Evolutionary conservation across 2,888 invertebrate species (phyloP).

Genomic region (Hemistola chrysoprasaria): DNA sequence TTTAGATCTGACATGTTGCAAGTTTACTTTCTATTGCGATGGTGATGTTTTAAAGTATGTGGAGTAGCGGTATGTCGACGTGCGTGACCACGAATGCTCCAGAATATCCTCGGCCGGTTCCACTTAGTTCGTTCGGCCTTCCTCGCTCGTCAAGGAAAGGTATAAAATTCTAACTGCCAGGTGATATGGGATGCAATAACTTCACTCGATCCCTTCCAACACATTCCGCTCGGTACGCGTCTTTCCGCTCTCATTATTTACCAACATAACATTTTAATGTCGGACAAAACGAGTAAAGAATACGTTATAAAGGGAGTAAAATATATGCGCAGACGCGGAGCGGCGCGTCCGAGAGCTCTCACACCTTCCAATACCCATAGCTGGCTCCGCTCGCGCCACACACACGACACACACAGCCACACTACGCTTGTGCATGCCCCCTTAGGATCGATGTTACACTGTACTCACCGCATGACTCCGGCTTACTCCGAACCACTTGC

Average conservation of each 20-base stretch:
- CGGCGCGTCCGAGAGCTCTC: constrained; percentile 56
- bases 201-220: constrained; percentile 70
- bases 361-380: constrained; percentile 63
- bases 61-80: constrained; percentile 80
- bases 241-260: constrained; percentile 53
- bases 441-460: constrained; percentile 62
- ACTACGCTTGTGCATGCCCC: constrained; percentile 73
- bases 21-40: constrained; percentile 73
- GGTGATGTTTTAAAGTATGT: constrained; percentile 76
- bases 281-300: constrained; percentile 12
- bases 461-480: constrained; percentile 72
- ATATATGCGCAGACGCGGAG: constrained; percentile 45
- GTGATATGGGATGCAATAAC: constrained; percentile 81
- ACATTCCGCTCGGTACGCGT: constrained; percentile 61
- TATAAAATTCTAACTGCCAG: constrained; percentile 80
- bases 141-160: constrained; percentile 82
- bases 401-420: constrained; percentile 60
- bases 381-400: constrained; percentile 81
- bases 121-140: constrained; percentile 80
- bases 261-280: constrained; percentile 1
- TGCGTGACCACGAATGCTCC: constrained; percentile 80
- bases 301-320: constrained; percentile 22
- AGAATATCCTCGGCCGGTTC: constrained; percentile 77
- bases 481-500: constrained; percentile 75
- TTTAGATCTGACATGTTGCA: constrained; percentile 77